Evolutionary conservation across 2,888 invertebrate genomes (phyloP).

Genomic region (Tiliacea aurago): DNA sequence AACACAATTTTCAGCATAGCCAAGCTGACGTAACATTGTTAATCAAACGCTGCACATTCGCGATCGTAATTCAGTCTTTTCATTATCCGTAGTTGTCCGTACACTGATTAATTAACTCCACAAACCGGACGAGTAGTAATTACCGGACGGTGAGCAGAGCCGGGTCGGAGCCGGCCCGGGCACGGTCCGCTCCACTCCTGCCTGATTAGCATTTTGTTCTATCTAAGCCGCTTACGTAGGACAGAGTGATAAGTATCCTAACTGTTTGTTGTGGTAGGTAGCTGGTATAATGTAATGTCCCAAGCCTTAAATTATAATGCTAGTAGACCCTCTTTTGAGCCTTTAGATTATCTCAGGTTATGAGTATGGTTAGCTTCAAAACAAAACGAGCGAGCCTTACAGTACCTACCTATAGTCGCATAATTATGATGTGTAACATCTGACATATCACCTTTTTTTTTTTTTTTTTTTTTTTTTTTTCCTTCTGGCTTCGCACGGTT

Average conservation of each 20-base stretch:
- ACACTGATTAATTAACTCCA: constrained; percentile 62
- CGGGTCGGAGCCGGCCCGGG: constrained; percentile 29
- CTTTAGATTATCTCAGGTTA: constrained; percentile 7
- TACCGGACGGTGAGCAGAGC: constrained; percentile 45
- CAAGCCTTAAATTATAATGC: constrained; percentile 13
- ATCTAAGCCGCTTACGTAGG: constrained; percentile 59
- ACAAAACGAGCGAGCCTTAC: constrained; percentile 1
- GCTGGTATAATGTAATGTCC: constrained; percentile 31
- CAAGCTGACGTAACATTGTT: constrained; percentile 13
- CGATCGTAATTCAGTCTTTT: constrained; percentile 54
- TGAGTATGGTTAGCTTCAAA: neutral
- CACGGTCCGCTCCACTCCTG: constrained; percentile 24
- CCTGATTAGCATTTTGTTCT: constrained; percentile 57
- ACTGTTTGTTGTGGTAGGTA: constrained; percentile 50
- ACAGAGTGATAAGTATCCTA: constrained; percentile 44
- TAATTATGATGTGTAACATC: too few relatives aligned
- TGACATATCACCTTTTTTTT: too few relatives aligned
- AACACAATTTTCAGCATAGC: constrained; percentile 5
- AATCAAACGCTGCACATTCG: constrained; percentile 39
- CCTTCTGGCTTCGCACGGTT: too few relatives aligned
- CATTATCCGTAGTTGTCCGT: constrained; percentile 51
- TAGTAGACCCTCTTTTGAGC: constrained; percentile 5
- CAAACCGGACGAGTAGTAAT: constrained; percentile 64
- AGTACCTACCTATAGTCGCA: neutral
- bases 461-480: too few relatives aligned